Evolutionary conservation across 2,113 vertebrate genomes (phyloP), one percentile per base, ranked within the genome.

Genomic region (Aptenodytes patagonicus): DNA sequence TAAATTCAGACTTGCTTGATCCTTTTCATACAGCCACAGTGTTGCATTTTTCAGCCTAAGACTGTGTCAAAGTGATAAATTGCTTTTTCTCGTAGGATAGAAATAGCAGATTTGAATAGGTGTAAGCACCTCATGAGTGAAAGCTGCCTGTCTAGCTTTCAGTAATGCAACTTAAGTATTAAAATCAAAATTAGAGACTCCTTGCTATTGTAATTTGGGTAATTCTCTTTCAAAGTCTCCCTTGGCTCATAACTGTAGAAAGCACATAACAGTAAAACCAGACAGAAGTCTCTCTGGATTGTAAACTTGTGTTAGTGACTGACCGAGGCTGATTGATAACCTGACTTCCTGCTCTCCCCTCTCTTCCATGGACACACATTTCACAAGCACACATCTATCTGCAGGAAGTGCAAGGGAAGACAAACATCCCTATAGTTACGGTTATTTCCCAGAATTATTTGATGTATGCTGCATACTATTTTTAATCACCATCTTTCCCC

Each of bases 151-250:
- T 52, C 78, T 40, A 38, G 54, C 83, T 86, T 83, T 51, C 54
- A 88, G 28, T 58, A 96, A 61, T 7, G 10, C n/a, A 85, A 66
- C 28, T 61, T 9, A 28, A 0, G 2, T 57, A 94, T 87, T 93
- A 83, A 88, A 91, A 91, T 49, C 11, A 82, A 91, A 96, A 91
- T 93, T 68, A 95, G 52, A 87, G 84, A 80, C 62, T 70, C 36
- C 25, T 80, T 83, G 31, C 61, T 85, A 46, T 5, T 83, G 25
- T 70, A 76, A 90, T 94, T 87, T 79, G 36, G 78, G 32, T 18
- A 85, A 76, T 61, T 90, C 34, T 40, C 71, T 86, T 91, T 83
- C 52, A 65, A 52, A 87, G 52, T 13, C 46, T 80, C 31, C 57
- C 90, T 38, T 61, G 73, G 36, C 66, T 86, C 0, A 0, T 72